Conservation (phyloP, 2,888 invertebrate species). For the Clitarchus hookeri region DNA sequence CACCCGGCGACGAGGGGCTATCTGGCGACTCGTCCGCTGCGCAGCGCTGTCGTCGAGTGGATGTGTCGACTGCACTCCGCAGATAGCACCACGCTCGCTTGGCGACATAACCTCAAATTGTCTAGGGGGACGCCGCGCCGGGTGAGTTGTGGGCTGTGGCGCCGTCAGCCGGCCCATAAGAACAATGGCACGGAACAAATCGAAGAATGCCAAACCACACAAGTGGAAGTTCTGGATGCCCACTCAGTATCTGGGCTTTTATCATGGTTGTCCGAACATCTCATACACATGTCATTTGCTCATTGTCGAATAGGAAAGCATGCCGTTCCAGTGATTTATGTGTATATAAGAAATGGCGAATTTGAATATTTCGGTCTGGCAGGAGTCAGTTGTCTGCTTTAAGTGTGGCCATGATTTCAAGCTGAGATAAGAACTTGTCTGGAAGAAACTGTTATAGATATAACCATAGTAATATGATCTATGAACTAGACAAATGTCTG, state of each 20-base stretch:
- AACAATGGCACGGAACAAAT: slow-evolving; percentile 1
- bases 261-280: no score
- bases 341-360: no score
- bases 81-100: neutral
- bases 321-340: no score
- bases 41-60: slow-evolving; percentile 8
- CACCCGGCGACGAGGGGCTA: slow-evolving; percentile 1
- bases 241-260: neutral
- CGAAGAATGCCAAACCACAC: neutral
- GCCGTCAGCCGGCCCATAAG: neutral
- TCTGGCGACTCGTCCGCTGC: neutral
- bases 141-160: neutral
- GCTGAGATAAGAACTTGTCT: no score
- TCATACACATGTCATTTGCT: no score
- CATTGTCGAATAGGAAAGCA: no score
- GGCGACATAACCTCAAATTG: slow-evolving; percentile 14
- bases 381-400: no score
- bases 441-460: no score
- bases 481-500: no score
- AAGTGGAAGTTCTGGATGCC: neutral
- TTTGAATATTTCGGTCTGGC: no score
- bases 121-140: neutral
- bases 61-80: slow-evolving; percentile 1
- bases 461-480: no score
- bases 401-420: no score